phyloP scores from a whole-genome alignment of 2,797 vertebrate genomes.

The Siniperca undulata region DNA sequence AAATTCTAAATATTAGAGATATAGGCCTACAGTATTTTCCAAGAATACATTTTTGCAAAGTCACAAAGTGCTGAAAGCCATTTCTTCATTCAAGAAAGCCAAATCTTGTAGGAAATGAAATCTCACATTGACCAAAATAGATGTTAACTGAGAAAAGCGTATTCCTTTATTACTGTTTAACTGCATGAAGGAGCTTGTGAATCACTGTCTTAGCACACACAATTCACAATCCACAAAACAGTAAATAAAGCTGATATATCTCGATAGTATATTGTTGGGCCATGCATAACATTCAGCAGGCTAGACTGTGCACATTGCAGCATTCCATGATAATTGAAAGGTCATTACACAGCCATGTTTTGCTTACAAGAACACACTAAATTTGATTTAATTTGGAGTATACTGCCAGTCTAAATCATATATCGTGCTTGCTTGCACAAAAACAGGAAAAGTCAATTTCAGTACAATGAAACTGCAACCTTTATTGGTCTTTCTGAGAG shows the following conservation, averaged over 20 bases:
- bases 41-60: background rate
- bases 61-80: background rate
- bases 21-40: background rate
- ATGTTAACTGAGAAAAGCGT: background rate
- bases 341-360: background rate
- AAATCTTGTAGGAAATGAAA: background rate
- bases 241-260: background rate
- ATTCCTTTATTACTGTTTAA: background rate
- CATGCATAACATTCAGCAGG: slow-evolving; percentile 7
- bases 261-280: background rate
- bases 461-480: slow-evolving; percentile 34
- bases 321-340: slow-evolving; percentile 5
- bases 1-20: no score
- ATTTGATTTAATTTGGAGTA: background rate
- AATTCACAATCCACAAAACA: background rate
- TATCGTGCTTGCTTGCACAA: slow-evolving; percentile 6
- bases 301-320: background rate
- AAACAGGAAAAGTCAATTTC: slow-evolving; percentile 23
- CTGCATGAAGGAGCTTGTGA: background rate
- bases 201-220: no score
- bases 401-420: background rate
- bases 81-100: background rate
- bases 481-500: slow-evolving; percentile 40
- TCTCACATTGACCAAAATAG: background rate
- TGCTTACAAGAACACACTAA: background rate